Evolutionary conservation across 2,888 invertebrate genomes (phyloP), one percentile per base, ranked within the genome.

Genomic region (Macrosoma leucophasiata): DNA sequence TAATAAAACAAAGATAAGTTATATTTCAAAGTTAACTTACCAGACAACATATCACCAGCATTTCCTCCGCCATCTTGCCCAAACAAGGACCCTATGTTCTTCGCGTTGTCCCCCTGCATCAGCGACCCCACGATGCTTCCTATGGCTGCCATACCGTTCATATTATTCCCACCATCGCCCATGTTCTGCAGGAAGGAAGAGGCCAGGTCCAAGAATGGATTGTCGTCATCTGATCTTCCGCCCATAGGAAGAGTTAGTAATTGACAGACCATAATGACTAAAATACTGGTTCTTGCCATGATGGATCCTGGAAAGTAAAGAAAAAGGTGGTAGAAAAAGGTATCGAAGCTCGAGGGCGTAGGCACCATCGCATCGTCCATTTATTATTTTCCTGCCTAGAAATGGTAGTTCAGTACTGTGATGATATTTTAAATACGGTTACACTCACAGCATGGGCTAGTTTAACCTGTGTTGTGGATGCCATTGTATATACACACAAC

Each of bases 181-280:
- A 89, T 88, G 52, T 89, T 89, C 53, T 89, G 88, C 22, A 93
- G 78, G 33, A 93, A 86, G 10, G 89, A 84, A 2, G 89, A 87
- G 0, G 92, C 92, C 37, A 91, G 86, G 46, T 92, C 91, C 46
- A 91, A 58, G 29, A 92, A 81, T 0, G 90, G 90, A 55, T 86
- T 89, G 1, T 87, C 68, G 21, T 77, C 72, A 6, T 72, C 60
- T 4, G 81, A 49, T 56, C 71, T 52, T 55, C 61, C 60, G n/a
- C 63, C 46, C 11, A 55, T 78, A 52, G 60, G 71, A 20, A 67
- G 51, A 19, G 57, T 50, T 21, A 64, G 15, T n/a, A 69, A 33
- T 39, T 66, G 65, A 35, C 64, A 71, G 0, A 58, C 20, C 3
- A 68, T 29, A 1, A 73, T 36, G 1, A 72, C 19, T n/a, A 72